A percentile compares a stretch with the other conserved stretches of the same genome.
Evolutionary conservation across 30 jellyfish, hydroid and myxozoan genomes (phyloP).

Genomic region (Nemopilema nomurai): DNA sequence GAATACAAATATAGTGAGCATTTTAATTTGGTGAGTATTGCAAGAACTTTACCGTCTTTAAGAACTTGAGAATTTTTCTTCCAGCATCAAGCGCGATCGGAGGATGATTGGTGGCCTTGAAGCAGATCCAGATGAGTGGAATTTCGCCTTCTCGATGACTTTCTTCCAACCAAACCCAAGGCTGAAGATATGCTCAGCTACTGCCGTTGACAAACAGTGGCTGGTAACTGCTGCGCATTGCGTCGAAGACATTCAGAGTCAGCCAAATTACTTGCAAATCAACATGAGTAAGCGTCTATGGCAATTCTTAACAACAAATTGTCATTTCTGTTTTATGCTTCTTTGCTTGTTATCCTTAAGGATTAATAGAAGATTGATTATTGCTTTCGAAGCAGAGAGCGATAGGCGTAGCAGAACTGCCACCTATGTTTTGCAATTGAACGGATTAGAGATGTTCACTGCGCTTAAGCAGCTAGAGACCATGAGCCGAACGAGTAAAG

Average conservation of each 20-base stretch:
- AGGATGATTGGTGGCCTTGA: conserved; percentile 43
- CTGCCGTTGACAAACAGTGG: conserved; percentile 12
- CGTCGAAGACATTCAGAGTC: conserved; percentile 1
- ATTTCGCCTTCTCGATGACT: conserved; percentile 6
- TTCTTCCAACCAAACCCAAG: conserved; percentile 21
- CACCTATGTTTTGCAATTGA: too few relatives aligned
- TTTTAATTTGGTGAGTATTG: too few relatives aligned
- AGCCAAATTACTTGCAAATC: conserved; percentile 10
- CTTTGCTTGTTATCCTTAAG: neutral
- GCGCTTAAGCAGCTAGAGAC: too few relatives aligned
- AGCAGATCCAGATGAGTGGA: conserved; percentile 42
- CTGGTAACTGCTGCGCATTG: conserved; percentile 64
- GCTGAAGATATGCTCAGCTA: conserved; percentile 37
- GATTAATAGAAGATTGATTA: neutral
- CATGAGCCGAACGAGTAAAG: too few relatives aligned
- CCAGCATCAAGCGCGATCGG: neutral
- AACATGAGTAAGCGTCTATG: conserved; percentile 15
- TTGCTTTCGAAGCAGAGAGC: neutral
- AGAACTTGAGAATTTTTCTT: neutral
- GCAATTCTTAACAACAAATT: too few relatives aligned
- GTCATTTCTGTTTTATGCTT: neutral
- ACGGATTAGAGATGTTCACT: too few relatives aligned
- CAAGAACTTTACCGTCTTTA: neutral
- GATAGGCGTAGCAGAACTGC: neutral
- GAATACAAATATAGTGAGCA: too few relatives aligned